Evolutionary conservation across 2,888 invertebrate genomes (phyloP), one percentile per base, ranked within the genome.

Genomic region (Tenodera sinensis): DNA sequence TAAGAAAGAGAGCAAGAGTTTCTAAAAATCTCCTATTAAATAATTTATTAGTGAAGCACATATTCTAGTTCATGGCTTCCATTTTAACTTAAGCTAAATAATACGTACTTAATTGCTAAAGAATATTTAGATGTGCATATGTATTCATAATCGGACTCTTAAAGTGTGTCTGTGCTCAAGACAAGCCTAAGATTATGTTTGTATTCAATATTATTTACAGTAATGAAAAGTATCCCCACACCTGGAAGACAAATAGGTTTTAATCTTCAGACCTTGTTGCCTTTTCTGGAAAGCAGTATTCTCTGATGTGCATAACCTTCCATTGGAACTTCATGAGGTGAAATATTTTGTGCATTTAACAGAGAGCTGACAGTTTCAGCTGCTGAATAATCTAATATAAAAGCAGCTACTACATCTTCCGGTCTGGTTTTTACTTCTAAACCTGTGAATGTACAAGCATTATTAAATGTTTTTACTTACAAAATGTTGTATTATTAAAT

Each of bases 361-460:
- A 93, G 91, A 7, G 92, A 92, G 15, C 92, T 92, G 28, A 93
- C 91, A 86, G 92, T 92, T 71, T 92, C 92, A 71, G 92, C 92
- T 1, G 92, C 91, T 8, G 92, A 92, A 27, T 92, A 91, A 84
- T 92, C 92, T 83, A 92, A 91, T 4, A 92, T 92, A 27, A 93
- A 90, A 87, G 92, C 92, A 0, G 93, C 92, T 2, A 93, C 91
- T 27, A 93, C 91, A 89, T 88, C 92, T 89, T 91, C 92, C 20
- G 47, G 71, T 86, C 88, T 84, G 25, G 87, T 84, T 34, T 84
- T 84, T 9, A 90, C 89, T 3, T 91, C 91, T 30, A 83, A 82
- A 71, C 88, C 86, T 30, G 89, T 83, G 54, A 88, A 47, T 15
- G 14, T 0, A 20, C 20, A 25, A 71, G 0, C 12, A 1, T 42